A percentile compares a stretch with the other conserved stretches of the same genome.
phyloP scores from a whole-genome alignment of 2,888 invertebrate genomes.

The Sialis fuliginosa region DNA sequence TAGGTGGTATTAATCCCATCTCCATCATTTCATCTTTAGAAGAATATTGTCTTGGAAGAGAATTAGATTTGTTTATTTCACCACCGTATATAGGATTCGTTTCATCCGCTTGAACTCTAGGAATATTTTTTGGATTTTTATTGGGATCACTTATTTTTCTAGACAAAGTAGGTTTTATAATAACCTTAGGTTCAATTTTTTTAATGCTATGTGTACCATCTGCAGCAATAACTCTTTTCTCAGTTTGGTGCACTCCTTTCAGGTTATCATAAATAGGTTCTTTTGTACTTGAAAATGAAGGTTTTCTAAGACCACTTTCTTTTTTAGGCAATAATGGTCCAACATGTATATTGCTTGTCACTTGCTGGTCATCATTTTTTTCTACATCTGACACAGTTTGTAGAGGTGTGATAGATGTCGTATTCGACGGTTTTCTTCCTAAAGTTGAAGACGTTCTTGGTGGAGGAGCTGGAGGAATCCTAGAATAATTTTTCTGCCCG shows the following conservation, averaged over 20 bases:
- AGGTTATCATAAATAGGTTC: constrained; percentile 20
- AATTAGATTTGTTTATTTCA: neutral
- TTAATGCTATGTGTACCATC: constrained; percentile 12
- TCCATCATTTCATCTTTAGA: neutral
- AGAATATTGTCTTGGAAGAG: neutral
- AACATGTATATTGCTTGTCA: constrained; percentile 33
- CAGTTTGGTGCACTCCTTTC: constrained; percentile 13
- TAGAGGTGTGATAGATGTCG: constrained; percentile 28
- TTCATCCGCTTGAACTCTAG: constrained; percentile 29
- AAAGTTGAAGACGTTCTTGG: constrained; percentile 53
- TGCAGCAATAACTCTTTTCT: too few relatives aligned
- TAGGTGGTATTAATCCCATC: neutral
- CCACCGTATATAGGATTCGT: constrained; percentile 3
- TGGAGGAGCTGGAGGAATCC: constrained; percentile 52
- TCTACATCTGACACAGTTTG: constrained; percentile 27
- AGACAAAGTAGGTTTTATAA: constrained; percentile 37
- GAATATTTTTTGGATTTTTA: constrained; percentile 20
- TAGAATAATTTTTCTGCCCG: constrained; percentile 15
- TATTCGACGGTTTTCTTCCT: constrained; percentile 29
- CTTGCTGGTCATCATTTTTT: constrained; percentile 30
- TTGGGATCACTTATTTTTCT: constrained; percentile 17
- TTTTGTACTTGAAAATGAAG: constrained; percentile 1
- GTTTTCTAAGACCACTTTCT: constrained; percentile 11
- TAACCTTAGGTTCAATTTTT: constrained; percentile 35
- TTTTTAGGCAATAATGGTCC: constrained; percentile 32